Base-by-base conservation (phyloP, 2,113 vertebrate species). In the Ammodramus savannarum region DNA sequence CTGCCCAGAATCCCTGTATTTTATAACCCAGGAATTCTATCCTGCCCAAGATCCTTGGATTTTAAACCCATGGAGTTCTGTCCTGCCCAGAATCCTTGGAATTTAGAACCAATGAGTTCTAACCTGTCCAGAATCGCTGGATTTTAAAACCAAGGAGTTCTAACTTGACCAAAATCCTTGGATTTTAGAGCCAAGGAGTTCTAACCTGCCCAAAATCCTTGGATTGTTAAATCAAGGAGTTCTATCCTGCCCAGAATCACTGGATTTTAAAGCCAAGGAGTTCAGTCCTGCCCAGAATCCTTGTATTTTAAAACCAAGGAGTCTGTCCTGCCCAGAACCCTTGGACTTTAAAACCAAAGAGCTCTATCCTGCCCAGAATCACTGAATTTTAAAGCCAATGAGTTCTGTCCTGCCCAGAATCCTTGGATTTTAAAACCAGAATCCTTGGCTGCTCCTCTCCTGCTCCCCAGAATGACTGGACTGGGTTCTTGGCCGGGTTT, bases 401-500 rank as follows among this genome's bases (percentile, higher is more conserved):
- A 16, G 29, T 22, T 23, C 16, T 36, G 5, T 5, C 51, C 71
- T 49, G 25, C 32, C 13, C 38, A 43, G 7, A 48, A 57, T 49
- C 22, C 26, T 43, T 34, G 66, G 32, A 39, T 39, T 39, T 39
- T 39, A 39, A 39, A 39, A 39, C 13, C 38, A 43, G 7, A 48
- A 57, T 49, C 23, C 26, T 46, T 38, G 66, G 32, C n/a, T 79
- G 54, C 67, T 76, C 49, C 71, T 32, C 17, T 82, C 78, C 69
- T 0, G 0, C 51, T 39, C 16, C 52, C 58, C 3, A 0, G 43
- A 32, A 38, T 3, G 31, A 29, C 32, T 34, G 4, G 1, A 4
- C 3, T 0, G 1, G 27, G 27, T 6, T 65, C 68, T 11, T 1
- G 2, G 63, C 29, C 0, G 0, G 25, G 25, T 2, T 66, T 63